A percentile compares a stretch with the other conserved stretches of the same genome.
Evolutionary conservation across 2,113 vertebrate species (phyloP).

Genomic region (Erythrolamprus reginae): DNA sequence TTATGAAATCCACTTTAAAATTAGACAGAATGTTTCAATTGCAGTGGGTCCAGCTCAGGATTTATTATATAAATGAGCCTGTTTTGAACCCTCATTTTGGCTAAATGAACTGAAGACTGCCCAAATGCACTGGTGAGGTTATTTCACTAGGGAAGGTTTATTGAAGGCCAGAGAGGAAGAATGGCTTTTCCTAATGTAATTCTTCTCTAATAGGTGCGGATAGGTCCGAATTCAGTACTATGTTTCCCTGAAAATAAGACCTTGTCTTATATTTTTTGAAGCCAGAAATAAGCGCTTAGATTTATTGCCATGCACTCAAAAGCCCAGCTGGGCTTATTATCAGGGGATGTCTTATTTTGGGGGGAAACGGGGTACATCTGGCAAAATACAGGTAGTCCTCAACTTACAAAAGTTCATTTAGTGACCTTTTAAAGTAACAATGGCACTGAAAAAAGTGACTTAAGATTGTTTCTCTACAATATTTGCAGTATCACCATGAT

Average conservation of each 20-base stretch:
- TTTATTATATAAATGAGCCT: conserved; percentile 1
- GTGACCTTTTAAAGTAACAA: too few relatives aligned
- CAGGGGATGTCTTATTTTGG: too few relatives aligned
- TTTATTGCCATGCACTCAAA: too few relatives aligned
- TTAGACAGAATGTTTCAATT: not conserved
- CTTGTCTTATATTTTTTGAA: too few relatives aligned
- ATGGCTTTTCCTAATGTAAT: not conserved
- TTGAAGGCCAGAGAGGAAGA: not conserved
- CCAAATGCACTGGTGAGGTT: not conserved
- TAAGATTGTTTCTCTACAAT: too few relatives aligned
- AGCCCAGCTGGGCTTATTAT: too few relatives aligned
- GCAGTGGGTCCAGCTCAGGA: not conserved
- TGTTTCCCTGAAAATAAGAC: too few relatives aligned
- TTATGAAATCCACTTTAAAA: not conserved
- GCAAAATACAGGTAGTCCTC: not conserved
- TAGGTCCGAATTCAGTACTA: not conserved
- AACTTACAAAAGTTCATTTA: too few relatives aligned
- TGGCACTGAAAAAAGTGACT: too few relatives aligned
- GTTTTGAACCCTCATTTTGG: not conserved
- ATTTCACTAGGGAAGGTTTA: not conserved
- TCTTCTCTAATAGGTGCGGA: conserved; percentile 20
- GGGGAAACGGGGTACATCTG: too few relatives aligned
- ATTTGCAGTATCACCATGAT: too few relatives aligned
- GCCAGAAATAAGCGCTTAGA: too few relatives aligned
- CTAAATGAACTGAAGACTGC: not conserved